Conservation (phyloP, 37 sponge, comb jelly and placozoan species). For the Aphrocallistes beatrix region DNA sequence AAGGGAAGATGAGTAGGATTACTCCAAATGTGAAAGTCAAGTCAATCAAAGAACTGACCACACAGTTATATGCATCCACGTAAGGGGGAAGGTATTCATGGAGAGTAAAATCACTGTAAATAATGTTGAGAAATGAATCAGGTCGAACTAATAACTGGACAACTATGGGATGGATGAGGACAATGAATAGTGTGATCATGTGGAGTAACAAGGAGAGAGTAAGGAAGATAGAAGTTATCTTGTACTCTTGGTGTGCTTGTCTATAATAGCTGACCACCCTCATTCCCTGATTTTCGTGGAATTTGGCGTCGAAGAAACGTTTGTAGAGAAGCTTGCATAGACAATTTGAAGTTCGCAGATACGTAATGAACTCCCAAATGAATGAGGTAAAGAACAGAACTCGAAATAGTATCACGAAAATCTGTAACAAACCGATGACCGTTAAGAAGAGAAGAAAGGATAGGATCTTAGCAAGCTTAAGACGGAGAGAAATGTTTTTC, state of each 20-base stretch:
- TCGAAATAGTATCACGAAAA: not conserved
- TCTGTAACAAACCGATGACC: not conserved
- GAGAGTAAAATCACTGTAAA: not conserved
- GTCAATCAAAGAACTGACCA: not conserved
- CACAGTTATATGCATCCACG: not conserved
- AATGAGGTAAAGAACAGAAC: not conserved
- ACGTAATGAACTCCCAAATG: not conserved
- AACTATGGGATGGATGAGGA: not conserved
- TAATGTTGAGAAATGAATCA: not conserved
- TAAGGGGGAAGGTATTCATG: not conserved
- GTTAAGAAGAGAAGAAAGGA: not conserved
- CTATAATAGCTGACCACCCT: not conserved
- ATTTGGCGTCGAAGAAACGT: not conserved
- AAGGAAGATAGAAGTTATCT: not conserved
- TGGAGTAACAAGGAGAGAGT: not conserved
- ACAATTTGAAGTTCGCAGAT: not conserved
- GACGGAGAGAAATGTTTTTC: not conserved
- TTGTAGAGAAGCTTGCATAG: not conserved
- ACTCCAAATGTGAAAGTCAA: not conserved
- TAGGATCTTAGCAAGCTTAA: not conserved
- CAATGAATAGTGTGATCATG: not conserved
- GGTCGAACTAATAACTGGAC: not conserved
- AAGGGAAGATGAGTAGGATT: not conserved
- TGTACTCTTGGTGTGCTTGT: not conserved
- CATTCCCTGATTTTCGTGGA: not conserved